Conservation (phyloP, 2,113 vertebrate genomes). For the Hepsetus odoe region DNA sequence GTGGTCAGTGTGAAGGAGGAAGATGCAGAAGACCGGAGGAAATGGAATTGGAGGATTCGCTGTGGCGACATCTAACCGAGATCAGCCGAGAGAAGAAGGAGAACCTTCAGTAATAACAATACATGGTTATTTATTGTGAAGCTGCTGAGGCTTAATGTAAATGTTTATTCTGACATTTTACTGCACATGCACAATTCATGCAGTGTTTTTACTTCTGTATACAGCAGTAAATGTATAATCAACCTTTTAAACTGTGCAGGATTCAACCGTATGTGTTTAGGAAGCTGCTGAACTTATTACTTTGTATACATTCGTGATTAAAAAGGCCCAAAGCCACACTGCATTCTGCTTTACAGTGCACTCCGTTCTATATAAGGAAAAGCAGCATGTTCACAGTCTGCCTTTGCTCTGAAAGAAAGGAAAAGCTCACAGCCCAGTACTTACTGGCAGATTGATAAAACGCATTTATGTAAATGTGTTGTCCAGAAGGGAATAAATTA, state of each 20-base stretch:
- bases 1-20: too few species aligned
- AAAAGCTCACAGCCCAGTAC: slow-evolving; percentile 47
- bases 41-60: too few species aligned
- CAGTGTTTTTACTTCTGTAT: neutral
- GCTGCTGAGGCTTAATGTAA: neutral
- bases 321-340: slow-evolving; percentile 30
- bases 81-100: too few species aligned
- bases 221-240: neutral
- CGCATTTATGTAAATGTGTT: neutral
- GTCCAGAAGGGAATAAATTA: neutral
- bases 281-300: neutral
- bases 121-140: too few species aligned
- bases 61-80: too few species aligned
- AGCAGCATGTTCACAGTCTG: slow-evolving; percentile 46
- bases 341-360: slow-evolving; percentile 53
- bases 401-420: slow-evolving; percentile 44
- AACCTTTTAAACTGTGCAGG: neutral
- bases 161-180: neutral
- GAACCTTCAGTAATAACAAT: too few species aligned
- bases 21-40: too few species aligned
- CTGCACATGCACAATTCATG: neutral
- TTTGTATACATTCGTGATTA: neutral
- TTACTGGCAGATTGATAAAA: slow-evolving; percentile 62
- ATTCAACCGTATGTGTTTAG: neutral
- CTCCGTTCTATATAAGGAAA: slow-evolving; percentile 52